These are phyloP conservation scores for Pyrrhosoma nymphula DNA, from an alignment of 2,888 invertebrate species.

Conservation along the genomic window DNA sequence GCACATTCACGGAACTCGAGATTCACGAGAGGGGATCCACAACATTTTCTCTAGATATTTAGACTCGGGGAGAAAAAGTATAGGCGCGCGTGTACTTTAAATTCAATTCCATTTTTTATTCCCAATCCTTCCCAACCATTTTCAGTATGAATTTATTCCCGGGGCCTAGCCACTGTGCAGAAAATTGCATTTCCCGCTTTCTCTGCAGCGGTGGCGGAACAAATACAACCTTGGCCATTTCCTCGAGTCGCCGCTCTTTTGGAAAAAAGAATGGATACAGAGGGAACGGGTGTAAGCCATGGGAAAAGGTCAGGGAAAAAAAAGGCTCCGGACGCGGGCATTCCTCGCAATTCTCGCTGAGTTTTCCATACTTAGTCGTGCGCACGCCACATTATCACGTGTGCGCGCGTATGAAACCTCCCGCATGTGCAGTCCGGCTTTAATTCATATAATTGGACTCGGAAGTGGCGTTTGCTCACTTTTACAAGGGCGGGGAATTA, in stretches of 20 bases:
- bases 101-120: not conserved
- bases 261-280: not conserved
- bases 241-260: not conserved
- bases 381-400: not conserved
- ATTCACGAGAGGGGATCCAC: not conserved
- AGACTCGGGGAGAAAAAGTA: not conserved
- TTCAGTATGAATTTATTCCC: conserved; percentile 16
- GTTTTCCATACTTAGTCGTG: not conserved
- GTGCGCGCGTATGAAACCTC: not conserved
- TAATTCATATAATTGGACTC: conserved; percentile 28
- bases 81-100: not conserved
- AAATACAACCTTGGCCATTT: not conserved
- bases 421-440: conserved; percentile 14
- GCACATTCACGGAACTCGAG: not conserved
- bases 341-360: not conserved
- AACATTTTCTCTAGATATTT: not conserved
- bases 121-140: not conserved
- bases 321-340: not conserved
- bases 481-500: not conserved
- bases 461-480: not conserved
- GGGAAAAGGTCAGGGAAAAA: not conserved
- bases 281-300: not conserved
- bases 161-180: conserved; percentile 7
- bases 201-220: not conserved
- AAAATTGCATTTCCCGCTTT: conserved; percentile 10